Conservation (phyloP, 2,888 invertebrate species). For the Xanthia togata region DNA sequence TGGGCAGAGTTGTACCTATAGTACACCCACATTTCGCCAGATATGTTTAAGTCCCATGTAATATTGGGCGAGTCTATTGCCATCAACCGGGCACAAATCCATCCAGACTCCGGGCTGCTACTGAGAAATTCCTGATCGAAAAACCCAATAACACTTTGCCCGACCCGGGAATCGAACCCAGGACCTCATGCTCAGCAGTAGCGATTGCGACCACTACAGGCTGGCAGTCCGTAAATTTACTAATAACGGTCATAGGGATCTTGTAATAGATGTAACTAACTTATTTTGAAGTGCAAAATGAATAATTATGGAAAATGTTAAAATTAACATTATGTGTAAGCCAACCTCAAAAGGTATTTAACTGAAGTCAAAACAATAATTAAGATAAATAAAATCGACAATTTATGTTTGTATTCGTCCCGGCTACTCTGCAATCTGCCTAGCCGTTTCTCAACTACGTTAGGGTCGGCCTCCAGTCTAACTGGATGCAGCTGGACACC, state of each 20-base stretch:
- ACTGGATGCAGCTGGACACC: neutral
- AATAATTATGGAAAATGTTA: conserved; percentile 30
- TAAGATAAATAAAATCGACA: conserved; percentile 25
- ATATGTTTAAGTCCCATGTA: no score
- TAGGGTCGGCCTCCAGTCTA: neutral
- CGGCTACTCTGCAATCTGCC: neutral
- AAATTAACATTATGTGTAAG: conserved; percentile 33
- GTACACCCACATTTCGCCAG: no score
- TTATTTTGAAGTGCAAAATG: conserved; percentile 16
- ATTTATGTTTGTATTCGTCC: conserved; percentile 17
- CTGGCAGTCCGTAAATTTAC: neutral
- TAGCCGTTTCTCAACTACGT: neutral
- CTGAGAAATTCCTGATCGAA: no score
- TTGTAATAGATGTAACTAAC: neutral
- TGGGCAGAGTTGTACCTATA: no score
- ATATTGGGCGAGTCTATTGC: no score
- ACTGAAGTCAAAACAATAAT: conserved; percentile 11
- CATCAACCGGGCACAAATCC: no score
- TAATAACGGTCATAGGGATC: neutral
- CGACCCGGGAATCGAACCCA: no score
- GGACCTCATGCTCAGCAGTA: no score
- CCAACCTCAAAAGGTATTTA: conserved; percentile 8
- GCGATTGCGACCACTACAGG: no score
- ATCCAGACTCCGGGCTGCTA: no score
- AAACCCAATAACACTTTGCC: no score